Base-by-base conservation (phyloP, 2,888 invertebrate genomes). In the Pteria penguin region DNA sequence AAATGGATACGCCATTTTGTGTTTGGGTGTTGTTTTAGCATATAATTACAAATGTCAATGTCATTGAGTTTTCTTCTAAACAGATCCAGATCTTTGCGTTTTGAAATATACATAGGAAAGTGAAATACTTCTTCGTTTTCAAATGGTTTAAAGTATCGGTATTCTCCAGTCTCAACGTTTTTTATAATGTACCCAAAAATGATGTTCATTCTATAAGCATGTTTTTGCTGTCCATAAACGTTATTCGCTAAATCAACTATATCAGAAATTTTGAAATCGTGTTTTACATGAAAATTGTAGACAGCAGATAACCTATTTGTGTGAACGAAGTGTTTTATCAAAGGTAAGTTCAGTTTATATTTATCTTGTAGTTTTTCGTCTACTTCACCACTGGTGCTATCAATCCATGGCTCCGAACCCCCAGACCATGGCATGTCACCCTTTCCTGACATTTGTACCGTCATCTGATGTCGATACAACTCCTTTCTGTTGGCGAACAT, bases 1-100 rank as follows among this genome's bases (percentile, higher is more conserved):
- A 36, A 36, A 36, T 36, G 45, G 45, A 36, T 36, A 29, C 62
- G 31, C 62, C 62, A 62, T 31, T 62, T 62, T n/a, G 29, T 62
- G 18, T 62, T 31, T 29, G 62, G 62, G 8, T 32, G 29, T 31
- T 62, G 62, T 31, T 31, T 14, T n/a, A 29, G 11, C 5, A 62
- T 18, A 62, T 62, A 31, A 4, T 62, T 31, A 26, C 27, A 29
- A 18, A 62, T 11, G 31, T 62, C 31, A 29, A 32, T 1, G 31
- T 1, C 27, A 62, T 62, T 31, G n/a, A 31, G n/a, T 62, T 62
- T 27, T 11, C n/a, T n/a, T 26, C 31, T 26, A 36, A 36, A 36
- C 45, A 36, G 14, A 36, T 36, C 45, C n/a, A 62, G 4, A 29
- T 62, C 31, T 31, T 62, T 62, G 27, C 62, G 11, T 8, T 27